Conservation (phyloP, 2,113 vertebrate genomes). For the Ploceus nigricollis region DNA sequence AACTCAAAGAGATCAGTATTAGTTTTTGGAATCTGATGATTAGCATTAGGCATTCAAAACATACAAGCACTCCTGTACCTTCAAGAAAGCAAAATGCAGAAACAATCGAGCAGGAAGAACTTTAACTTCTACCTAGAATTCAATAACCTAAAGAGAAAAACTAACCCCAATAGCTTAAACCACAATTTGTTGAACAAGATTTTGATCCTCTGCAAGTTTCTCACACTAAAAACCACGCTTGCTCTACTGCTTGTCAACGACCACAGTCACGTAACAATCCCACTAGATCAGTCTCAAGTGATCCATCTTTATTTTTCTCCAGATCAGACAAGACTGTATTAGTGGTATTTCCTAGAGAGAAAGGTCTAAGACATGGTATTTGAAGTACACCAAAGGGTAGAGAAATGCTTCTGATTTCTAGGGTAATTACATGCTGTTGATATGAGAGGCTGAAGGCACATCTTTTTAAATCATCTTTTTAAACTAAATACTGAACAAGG, state of each 20-base stretch:
- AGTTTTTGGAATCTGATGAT: neutral
- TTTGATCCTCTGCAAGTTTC: neutral
- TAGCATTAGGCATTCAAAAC: neutral
- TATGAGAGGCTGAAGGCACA: neutral
- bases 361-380: neutral
- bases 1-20: neutral
- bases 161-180: accelerated
- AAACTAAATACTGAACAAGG: neutral
- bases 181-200: neutral
- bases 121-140: neutral
- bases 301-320: neutral
- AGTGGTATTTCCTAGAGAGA: neutral
- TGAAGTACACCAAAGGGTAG: neutral
- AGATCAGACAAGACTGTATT: neutral
- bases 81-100: neutral
- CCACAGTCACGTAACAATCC: neutral
- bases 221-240: neutral
- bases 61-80: neutral
- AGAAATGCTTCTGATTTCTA: neutral
- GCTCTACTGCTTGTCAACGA: neutral
- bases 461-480: neutral
- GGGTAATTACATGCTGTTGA: neutral
- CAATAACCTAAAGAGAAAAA: neutral
- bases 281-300: neutral
- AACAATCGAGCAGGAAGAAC: neutral